These are phyloP conservation scores for Melanerpes aurifrons DNA, from an alignment of 2,113 vertebrate genomes.

Conservation along the genomic window DNA sequence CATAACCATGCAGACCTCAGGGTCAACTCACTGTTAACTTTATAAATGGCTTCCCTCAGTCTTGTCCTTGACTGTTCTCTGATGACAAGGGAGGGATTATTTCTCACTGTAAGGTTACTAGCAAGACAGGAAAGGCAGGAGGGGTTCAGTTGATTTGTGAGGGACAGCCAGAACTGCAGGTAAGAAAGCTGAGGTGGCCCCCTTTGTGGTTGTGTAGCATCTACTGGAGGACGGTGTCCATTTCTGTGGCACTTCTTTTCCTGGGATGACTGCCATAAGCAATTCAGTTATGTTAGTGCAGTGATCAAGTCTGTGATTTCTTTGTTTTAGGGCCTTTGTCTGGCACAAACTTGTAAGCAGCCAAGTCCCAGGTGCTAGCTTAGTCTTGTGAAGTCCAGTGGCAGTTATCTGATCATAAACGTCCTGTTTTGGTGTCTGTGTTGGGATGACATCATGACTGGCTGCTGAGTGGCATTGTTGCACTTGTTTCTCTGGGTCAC, in stretches of 20 bases:
- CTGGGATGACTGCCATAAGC: not conserved
- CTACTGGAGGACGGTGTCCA: not conserved
- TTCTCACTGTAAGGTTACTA: not conserved
- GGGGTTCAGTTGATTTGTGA: not conserved
- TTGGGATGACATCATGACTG: not conserved
- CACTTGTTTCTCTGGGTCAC: not conserved
- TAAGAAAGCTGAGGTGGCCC: not conserved
- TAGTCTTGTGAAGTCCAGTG: not conserved
- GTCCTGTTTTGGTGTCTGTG: not conserved
- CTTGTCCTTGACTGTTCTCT: not conserved
- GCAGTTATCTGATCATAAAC: not conserved
- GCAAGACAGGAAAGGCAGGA: not conserved
- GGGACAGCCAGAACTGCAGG: not conserved
- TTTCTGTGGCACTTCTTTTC: not conserved
- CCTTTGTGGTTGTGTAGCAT: not conserved
- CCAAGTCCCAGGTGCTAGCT: not conserved
- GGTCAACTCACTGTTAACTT: not conserved
- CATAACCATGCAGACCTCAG: fast-evolving
- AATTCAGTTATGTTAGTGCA: not conserved
- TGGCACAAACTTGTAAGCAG: not conserved
- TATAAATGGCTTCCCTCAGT: not conserved
- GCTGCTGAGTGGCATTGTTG: not conserved
- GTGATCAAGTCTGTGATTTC: not conserved
- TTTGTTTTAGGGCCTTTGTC: not conserved
- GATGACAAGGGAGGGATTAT: not conserved